A percentile compares a stretch with the other conserved stretches of the same genome.
These are phyloP conservation scores for Hoplostethus mediterraneus DNA, from an alignment of 2,797 vertebrate genomes.

Conservation along the genomic window DNA sequence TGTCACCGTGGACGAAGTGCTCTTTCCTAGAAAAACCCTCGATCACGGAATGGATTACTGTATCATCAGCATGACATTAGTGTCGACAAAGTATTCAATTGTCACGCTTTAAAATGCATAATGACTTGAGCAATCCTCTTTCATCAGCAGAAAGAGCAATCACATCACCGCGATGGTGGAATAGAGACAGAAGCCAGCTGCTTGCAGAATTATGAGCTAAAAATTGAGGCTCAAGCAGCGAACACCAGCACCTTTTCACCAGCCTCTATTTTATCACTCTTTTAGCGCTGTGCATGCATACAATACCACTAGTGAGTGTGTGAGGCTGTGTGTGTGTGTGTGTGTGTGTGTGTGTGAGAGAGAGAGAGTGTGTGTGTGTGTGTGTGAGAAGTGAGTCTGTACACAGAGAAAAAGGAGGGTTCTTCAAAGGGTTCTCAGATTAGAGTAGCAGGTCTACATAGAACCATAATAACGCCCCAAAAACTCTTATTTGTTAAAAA, in stretches of 20 bases:
- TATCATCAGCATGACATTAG: constrained; percentile 73
- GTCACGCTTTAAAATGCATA: constrained; percentile 67
- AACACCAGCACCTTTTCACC: constrained; percentile 32
- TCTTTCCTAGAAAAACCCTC: constrained; percentile 27
- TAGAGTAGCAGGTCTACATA: too few relatives aligned
- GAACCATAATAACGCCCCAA: too few relatives aligned
- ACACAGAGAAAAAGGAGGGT: too few relatives aligned
- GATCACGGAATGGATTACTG: constrained; percentile 61
- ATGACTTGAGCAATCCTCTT: constrained; percentile 65
- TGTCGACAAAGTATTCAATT: constrained; percentile 66
- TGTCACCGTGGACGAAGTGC: constrained; percentile 45
- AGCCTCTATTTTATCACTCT: constrained; percentile 23
- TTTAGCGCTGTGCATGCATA: background rate
- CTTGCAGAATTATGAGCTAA: constrained; percentile 33
- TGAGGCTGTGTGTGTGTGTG: background rate
- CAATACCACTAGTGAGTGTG: background rate
- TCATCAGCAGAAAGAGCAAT: constrained; percentile 68
- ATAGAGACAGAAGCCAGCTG: constrained; percentile 54
- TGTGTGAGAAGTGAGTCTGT: too few relatives aligned
- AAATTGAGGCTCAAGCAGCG: background rate
- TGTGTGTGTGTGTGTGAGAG: too few relatives aligned
- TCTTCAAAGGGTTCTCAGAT: too few relatives aligned
- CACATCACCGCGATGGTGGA: constrained; percentile 61
- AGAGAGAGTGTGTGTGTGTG: too few relatives aligned
- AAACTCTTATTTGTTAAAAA: too few relatives aligned